phyloP scores from a whole-genome alignment of 2,113 vertebrate genomes.

The Phodopus roborovskii region DNA sequence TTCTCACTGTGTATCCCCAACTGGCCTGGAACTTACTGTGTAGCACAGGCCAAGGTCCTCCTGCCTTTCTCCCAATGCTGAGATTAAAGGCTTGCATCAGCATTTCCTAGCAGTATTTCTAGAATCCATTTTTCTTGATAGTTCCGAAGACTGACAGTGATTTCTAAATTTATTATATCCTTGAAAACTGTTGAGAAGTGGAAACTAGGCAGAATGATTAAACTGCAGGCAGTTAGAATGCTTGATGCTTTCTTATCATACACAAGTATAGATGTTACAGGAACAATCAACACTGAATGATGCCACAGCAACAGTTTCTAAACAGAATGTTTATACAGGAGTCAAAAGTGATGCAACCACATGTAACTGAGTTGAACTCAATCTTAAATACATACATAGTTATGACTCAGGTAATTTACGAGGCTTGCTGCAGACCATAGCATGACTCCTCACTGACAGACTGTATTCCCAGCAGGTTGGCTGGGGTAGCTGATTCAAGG shows the following conservation, averaged over 20 bases:
- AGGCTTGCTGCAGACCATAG: slow-evolving; percentile 35
- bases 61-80: not conserved
- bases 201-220: not conserved
- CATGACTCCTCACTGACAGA: slow-evolving; percentile 31
- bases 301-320: slow-evolving; percentile 64
- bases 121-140: slow-evolving; percentile 16
- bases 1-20: not conserved
- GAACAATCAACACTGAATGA: slow-evolving; percentile 34
- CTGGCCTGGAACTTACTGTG: not conserved
- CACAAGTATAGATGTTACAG: not conserved
- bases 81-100: not conserved
- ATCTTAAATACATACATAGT: not conserved
- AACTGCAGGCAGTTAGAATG: not conserved
- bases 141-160: not conserved
- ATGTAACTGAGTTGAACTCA: slow-evolving; percentile 38
- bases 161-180: slow-evolving; percentile 31
- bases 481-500: slow-evolving; percentile 29
- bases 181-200: not conserved
- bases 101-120: not conserved
- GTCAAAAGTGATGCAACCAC: slow-evolving; percentile 77
- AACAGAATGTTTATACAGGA: slow-evolving; percentile 51
- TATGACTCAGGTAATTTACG: slow-evolving; percentile 39
- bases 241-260: not conserved
- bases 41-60: not conserved
- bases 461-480: slow-evolving; percentile 56